Evolutionary conservation across 1,140 invertebrate species (phyloP), one percentile per base, ranked within the genome.

Genomic region (Proales similis): DNA sequence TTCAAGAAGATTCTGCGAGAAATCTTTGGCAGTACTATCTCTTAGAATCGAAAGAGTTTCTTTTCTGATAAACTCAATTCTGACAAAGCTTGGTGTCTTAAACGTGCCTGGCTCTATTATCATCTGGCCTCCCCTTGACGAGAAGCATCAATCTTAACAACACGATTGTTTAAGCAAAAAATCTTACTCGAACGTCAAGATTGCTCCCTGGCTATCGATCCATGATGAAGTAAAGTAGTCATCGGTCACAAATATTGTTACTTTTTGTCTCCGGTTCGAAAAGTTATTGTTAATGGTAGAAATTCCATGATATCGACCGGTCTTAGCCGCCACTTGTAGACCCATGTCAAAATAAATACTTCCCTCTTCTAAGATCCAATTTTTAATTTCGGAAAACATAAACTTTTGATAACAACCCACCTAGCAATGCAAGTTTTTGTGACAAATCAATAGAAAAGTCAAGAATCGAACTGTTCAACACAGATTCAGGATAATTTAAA

Each of bases 241-340:
- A 11, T 36, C 11, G 11, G 11, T 17, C 11, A 36, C 33, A n/a
- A 36, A 9, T 11, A 47, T 14, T 47, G 32, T 47, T 12, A 19
- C 49, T 60, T 53, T 61, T 57, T 76, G 74, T 61, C 71, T 70
- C n/a, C 74, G 48, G 49, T 76, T 76, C 2, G 70, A 71, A 67
- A 75, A 75, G 66, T 75, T 70, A 61, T 76, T 76, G 65, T 76
- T 76, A 12, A 73, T 66, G 0, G 73, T 74, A 49, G 69, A 70
- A 66, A 76, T 72, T 57, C 70, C 75, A 57, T 74, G 68, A 65
- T 70, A 73, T 14, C 72, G 73, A 11, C 62, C 22, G 20, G 57
- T 33, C 20, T 65, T 64, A 3, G 68, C 70, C 0, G 72, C 51
- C 60, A 70, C 66, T 24, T 65, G 30, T 6, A 70, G 66, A 2